Percentiles rank a stretch among this genome's conserved stretches.
Evolutionary conservation across 2,113 vertebrate species (phyloP).

Genomic region (Rhabdornis inornatus): DNA sequence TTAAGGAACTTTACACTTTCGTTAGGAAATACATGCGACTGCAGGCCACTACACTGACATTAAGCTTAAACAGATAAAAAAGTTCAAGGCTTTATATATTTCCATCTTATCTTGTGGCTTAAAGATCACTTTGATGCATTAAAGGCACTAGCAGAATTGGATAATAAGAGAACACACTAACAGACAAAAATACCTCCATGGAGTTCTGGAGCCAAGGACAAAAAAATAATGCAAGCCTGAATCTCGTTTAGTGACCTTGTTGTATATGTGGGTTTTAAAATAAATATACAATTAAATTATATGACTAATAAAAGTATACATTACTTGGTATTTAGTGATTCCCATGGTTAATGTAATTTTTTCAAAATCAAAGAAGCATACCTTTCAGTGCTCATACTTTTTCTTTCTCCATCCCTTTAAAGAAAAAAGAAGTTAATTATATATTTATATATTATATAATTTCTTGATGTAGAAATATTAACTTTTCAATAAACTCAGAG

Average conservation of each 20-base stretch:
- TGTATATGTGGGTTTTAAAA: accelerated
- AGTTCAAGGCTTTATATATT: not conserved
- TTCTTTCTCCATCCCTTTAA: constrained; percentile 92
- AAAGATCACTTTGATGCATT: not conserved
- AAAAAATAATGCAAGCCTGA: not conserved
- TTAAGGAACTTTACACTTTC: not conserved
- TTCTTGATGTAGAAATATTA: not conserved
- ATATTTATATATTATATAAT: no score
- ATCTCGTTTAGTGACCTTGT: not conserved
- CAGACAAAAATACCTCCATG: not conserved
- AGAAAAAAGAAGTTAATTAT: constrained; percentile 9
- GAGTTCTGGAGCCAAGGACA: not conserved
- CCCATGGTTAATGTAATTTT: not conserved
- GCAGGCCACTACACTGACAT: not conserved
- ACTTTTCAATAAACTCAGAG: not conserved
- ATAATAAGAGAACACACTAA: not conserved
- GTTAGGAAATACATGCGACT: not conserved
- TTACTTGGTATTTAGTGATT: not conserved
- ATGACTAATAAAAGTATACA: not conserved
- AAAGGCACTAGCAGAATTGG: not conserved
- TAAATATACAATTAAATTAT: not conserved
- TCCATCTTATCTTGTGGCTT: not conserved
- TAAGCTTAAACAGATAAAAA: not conserved
- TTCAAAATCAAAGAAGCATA: constrained; percentile 56
- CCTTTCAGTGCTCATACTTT: constrained; percentile 98